Conservation (phyloP, 2,888 invertebrate genomes). For the Notodonta ziczac region DNA sequence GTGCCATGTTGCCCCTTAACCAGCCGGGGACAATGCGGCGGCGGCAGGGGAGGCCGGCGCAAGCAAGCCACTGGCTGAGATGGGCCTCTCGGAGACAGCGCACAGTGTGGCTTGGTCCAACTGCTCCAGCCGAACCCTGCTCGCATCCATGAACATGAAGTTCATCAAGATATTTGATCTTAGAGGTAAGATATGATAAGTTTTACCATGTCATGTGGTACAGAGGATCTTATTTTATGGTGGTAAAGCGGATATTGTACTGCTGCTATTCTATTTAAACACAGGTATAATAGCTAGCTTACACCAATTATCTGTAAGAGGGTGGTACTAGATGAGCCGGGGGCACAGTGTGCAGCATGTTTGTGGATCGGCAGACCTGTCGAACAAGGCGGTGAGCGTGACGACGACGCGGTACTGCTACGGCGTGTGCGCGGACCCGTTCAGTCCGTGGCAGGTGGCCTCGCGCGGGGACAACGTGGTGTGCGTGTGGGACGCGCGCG, state of each 20-base stretch:
- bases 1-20: too few relatives aligned
- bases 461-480: slow-evolving; percentile 93
- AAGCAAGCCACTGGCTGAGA: slow-evolving; percentile 87
- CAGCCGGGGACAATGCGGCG: slow-evolving; percentile 46
- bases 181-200: slow-evolving; percentile 86
- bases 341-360: not conserved
- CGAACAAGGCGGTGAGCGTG: slow-evolving; percentile 87
- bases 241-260: too few relatives aligned
- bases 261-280: too few relatives aligned
- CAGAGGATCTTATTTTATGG: too few relatives aligned
- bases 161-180: slow-evolving; percentile 95
- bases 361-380: slow-evolving; percentile 81
- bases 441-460: slow-evolving; percentile 91
- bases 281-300: too few relatives aligned
- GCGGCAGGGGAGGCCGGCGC: slow-evolving; percentile 81
- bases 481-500: slow-evolving; percentile 94
- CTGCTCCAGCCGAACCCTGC: slow-evolving; percentile 89
- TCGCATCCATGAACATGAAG: slow-evolving; percentile 96
- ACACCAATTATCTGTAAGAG: too few relatives aligned
- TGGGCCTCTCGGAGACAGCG: slow-evolving; percentile 93
- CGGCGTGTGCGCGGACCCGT: slow-evolving; percentile 92
- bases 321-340: not conserved
- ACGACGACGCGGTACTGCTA: slow-evolving; percentile 92
- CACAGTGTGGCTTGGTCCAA: slow-evolving; percentile 94
- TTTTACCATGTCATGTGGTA: not conserved